Percentiles rank a stretch among this genome's conserved stretches.
Conservation (phyloP, 1,140 invertebrate species). For the Sipha flava region DNA sequence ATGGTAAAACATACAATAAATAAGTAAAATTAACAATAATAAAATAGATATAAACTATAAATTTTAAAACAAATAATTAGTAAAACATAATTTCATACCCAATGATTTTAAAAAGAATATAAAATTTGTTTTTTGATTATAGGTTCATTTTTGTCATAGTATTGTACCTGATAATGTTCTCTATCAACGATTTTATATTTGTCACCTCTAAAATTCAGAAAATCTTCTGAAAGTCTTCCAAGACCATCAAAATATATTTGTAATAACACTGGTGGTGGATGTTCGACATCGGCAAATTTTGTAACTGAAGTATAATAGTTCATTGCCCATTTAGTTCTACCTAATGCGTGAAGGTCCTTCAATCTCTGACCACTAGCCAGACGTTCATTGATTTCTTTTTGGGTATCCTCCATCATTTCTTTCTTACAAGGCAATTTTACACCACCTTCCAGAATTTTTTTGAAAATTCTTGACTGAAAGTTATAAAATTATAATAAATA, state of each 20-base stretch:
- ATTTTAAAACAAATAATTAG: no score
- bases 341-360: constrained; percentile 36
- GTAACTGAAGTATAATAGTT: constrained; percentile 37
- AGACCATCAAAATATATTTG: constrained; percentile 37
- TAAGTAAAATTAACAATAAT: no score
- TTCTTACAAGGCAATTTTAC: constrained; percentile 55
- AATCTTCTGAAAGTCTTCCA: constrained; percentile 35
- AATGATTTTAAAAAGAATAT: background rate
- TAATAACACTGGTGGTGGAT: constrained; percentile 36
- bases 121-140: constrained; percentile 25
- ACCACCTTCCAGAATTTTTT: constrained; percentile 57
- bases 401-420: constrained; percentile 51
- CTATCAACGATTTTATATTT: constrained; percentile 38
- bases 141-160: background rate
- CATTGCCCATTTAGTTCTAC: constrained; percentile 33
- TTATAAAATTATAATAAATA: background rate
- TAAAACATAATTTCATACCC: no score
- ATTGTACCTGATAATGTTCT: constrained; percentile 31
- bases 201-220: constrained; percentile 37
- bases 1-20: no score
- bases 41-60: no score
- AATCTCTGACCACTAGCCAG: constrained; percentile 33
- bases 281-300: constrained; percentile 34
- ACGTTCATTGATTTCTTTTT: constrained; percentile 30
- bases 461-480: constrained; percentile 55